These are phyloP conservation scores for Pristionchus arcanus DNA, from an alignment of 2,888 invertebrate genomes.

Conservation along the genomic window DNA sequence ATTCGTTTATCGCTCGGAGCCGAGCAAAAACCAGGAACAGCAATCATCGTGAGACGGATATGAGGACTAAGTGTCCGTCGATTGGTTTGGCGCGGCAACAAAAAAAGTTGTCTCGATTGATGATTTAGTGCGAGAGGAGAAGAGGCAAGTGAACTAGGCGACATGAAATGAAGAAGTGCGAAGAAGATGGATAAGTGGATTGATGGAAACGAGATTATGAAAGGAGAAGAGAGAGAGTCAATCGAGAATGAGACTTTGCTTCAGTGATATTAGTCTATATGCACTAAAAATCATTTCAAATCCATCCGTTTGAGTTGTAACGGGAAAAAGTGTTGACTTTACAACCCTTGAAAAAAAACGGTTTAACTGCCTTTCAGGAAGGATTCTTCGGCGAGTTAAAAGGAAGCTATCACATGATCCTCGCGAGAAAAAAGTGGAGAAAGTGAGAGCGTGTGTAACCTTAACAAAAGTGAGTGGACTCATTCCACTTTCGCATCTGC, in stretches of 20 bases:
- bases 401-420: neutral
- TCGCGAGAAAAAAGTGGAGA: neutral
- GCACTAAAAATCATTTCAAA: neutral
- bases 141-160: constrained; percentile 31
- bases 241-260: neutral
- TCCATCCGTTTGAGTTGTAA: too few relatives aligned
- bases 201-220: constrained; percentile 26
- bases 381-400: neutral
- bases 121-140: neutral
- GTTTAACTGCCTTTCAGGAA: neutral
- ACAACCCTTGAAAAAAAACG: neutral
- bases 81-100: neutral
- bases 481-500: constrained; percentile 20
- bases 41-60: constrained; percentile 2
- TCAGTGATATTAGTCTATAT: neutral
- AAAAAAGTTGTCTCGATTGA: constrained; percentile 48
- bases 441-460: constrained; percentile 43
- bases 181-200: constrained; percentile 49
- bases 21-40: neutral
- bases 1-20: neutral
- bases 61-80: neutral
- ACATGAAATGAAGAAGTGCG: constrained; percentile 46
- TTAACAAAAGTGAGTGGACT: constrained; percentile 50
- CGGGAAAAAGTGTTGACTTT: neutral
- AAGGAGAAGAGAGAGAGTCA: neutral